Evolutionary conservation across 2,113 vertebrate species (phyloP), one percentile per base, ranked within the genome.

Genomic region (Neomonachus schauinslandi): DNA sequence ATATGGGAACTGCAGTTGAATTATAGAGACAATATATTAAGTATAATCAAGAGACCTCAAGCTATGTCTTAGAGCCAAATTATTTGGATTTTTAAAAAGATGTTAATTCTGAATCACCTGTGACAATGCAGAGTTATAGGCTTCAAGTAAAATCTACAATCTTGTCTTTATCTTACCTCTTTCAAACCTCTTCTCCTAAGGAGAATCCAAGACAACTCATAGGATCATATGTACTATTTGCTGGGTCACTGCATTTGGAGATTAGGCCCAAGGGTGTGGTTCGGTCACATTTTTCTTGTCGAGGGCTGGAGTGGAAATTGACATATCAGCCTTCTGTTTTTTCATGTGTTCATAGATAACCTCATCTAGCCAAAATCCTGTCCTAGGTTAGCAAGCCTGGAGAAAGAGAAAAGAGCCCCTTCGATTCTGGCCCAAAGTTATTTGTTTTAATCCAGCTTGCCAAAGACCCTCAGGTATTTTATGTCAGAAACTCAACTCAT

Each of bases 111-210:
- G 24, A 94, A 39, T 84, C 11, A 22, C 46, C 46, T 85, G 19
- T 51, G 33, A 61, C 42, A 74, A n/a, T 36, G 24, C 22, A 88
- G 28, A 89, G 36, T 49, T 67, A 49, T 2, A 61, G 2, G 11
- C 11, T 83, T 88, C 39, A 90, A 76, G 2, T 72, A 67, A 94
- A 82, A 26, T 33, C 71, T 72, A 24, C 89, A 81, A 53, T 49
- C 18, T 91, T 86, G 46, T 81, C 15, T 76, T 76, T 49, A 13
- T 76, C 57, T 91, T 93, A 92, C 11, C 51, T 94, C 76, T 96
- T 91, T 12, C 33, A 96, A 95, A 80, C 3, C 31, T 89, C 8
- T 36, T 91, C 77, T 93, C 31, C n/a, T 65, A 92, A 86, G 57
- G 36, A 67, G 57, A 86, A 81, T 85, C 16, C 31, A 91, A 93